Evolutionary conservation across 2,113 vertebrate genomes (phyloP).

Genomic region (Rhegmatorhina hoffmannsi): DNA sequence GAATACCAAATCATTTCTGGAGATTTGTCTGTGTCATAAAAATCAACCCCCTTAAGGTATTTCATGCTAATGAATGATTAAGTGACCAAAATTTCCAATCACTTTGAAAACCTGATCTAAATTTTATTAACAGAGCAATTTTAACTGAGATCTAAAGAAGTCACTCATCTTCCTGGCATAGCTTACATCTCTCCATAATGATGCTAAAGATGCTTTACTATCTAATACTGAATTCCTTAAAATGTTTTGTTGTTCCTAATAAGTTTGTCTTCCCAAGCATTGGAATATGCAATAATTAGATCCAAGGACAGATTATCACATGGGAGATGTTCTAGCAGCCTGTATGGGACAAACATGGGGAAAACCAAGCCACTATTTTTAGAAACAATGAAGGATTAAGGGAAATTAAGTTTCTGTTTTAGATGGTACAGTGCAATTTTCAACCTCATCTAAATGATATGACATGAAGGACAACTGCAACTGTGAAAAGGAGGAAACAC

Average conservation of each 20-base stretch:
- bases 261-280: neutral
- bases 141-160: neutral
- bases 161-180: neutral
- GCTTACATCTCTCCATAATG: neutral
- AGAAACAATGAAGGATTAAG: neutral
- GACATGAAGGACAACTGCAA: neutral
- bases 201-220: neutral
- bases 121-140: neutral
- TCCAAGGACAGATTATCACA: neutral
- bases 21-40: neutral
- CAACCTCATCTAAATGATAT: neutral
- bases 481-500: neutral
- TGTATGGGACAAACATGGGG: neutral
- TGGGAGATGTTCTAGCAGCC: neutral
- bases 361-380: neutral
- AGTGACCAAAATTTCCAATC: neutral
- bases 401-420: neutral
- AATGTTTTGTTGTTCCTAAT: neutral
- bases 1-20: neutral
- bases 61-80: neutral
- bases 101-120: neutral
- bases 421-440: neutral
- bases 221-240: neutral
- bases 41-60: neutral
- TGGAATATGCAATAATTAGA: neutral